Evolutionary conservation across 1,140 invertebrate species (phyloP).

Genomic region (Orius insidiosus): DNA sequence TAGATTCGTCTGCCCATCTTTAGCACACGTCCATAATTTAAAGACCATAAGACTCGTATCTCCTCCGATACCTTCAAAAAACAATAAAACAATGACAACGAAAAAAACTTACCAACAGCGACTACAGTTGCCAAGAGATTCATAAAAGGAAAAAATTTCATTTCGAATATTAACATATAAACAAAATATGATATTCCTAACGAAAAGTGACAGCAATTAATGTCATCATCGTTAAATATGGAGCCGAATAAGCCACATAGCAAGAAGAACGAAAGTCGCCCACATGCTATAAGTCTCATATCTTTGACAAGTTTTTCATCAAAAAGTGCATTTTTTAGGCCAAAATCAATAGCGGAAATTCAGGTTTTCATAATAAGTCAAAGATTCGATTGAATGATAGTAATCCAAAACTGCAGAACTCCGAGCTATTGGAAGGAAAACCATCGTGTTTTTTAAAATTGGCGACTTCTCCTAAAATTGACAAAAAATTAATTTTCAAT

Average conservation of each 20-base stretch:
- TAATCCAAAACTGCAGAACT: slow-evolving; percentile 56
- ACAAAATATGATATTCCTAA: slow-evolving; percentile 82
- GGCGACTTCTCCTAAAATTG: slow-evolving; percentile 32
- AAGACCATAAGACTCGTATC: slow-evolving; percentile 91
- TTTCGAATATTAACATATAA: slow-evolving; percentile 68
- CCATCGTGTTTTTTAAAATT: slow-evolving; percentile 50
- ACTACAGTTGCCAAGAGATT: slow-evolving; percentile 84
- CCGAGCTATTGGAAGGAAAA: slow-evolving; percentile 69
- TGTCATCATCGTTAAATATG: slow-evolving; percentile 65
- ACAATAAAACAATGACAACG: no score
- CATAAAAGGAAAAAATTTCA: slow-evolving; percentile 93
- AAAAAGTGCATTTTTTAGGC: slow-evolving; percentile 73
- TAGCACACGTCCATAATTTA: slow-evolving; percentile 67
- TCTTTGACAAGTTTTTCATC: slow-evolving; percentile 65
- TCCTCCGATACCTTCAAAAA: slow-evolving; percentile 60
- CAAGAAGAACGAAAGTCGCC: slow-evolving; percentile 63
- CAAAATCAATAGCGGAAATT: slow-evolving; percentile 72
- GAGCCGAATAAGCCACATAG: slow-evolving; percentile 80
- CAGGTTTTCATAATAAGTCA: slow-evolving; percentile 38
- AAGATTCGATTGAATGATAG: slow-evolving; percentile 48
- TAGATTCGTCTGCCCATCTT: slow-evolving; percentile 39
- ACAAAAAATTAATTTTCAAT: not conserved
- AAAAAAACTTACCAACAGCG: slow-evolving; percentile 54
- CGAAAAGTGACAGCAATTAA: slow-evolving; percentile 65
- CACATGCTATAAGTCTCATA: slow-evolving; percentile 55